Evolutionary conservation across 2,888 invertebrate species (phyloP).

Genomic region (Lasioglossum malachurum): DNA sequence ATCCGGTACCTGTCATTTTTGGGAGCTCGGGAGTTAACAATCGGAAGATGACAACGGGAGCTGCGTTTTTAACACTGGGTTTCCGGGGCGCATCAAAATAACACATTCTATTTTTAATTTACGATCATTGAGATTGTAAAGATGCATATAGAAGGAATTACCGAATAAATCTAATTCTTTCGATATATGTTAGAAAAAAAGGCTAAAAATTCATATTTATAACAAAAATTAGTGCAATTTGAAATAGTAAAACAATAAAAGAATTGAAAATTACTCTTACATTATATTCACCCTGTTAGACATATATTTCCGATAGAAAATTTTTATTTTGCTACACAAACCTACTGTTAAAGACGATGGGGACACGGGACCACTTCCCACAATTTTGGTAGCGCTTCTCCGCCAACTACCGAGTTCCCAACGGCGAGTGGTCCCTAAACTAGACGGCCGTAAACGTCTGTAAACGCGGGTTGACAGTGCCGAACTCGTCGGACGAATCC

Average conservation of each 20-base stretch:
- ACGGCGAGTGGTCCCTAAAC: neutral
- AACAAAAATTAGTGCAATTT: no score
- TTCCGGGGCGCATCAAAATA: no score
- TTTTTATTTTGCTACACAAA: neutral
- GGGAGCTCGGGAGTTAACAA: no score
- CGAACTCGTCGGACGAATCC: constrained; percentile 20
- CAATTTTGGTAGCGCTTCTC: neutral
- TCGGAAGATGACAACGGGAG: no score
- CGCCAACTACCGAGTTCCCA: neutral
- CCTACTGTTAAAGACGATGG: neutral
- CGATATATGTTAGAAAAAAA: neutral
- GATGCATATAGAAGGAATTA: neutral
- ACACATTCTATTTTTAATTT: neutral
- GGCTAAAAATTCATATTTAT: neutral
- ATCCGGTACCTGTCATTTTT: neutral
- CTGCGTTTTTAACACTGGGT: no score
- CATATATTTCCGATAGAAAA: no score
- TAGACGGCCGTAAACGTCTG: neutral
- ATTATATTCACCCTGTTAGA: no score
- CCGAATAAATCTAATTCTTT: neutral
- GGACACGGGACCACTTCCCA: rapidly evolving
- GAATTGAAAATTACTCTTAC: no score
- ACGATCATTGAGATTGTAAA: no score
- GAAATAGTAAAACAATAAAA: no score
- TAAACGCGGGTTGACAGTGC: neutral